Evolutionary conservation across 2,113 vertebrate genomes (phyloP).

Genomic region (Erinaceus europaeus): DNA sequence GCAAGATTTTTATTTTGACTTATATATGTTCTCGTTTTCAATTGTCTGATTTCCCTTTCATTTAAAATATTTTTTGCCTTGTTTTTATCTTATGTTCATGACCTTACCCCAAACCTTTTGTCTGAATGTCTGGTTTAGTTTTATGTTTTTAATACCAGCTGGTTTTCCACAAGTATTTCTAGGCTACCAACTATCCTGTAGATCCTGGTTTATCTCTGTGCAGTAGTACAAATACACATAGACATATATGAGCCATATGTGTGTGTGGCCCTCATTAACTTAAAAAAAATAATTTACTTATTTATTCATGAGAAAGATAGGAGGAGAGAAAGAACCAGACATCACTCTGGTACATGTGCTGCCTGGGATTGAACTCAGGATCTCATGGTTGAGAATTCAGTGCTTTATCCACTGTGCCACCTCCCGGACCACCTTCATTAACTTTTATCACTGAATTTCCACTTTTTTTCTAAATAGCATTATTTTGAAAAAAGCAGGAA

Average conservation of each 20-base stretch:
- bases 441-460: too few relatives aligned
- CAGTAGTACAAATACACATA: too few relatives aligned
- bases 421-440: too few relatives aligned
- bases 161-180: background rate
- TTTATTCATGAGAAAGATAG: too few relatives aligned
- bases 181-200: background rate
- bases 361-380: too few relatives aligned
- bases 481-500: background rate
- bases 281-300: too few relatives aligned
- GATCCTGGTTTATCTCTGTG: background rate
- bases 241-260: too few relatives aligned
- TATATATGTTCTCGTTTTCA: background rate
- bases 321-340: too few relatives aligned
- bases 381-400: too few relatives aligned
- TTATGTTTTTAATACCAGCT: background rate
- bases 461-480: too few relatives aligned
- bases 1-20: background rate
- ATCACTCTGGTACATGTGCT: too few relatives aligned
- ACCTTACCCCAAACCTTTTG: background rate
- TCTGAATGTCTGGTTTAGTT: background rate
- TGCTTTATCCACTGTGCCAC: too few relatives aligned
- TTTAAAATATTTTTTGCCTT: background rate
- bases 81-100: background rate
- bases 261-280: background rate
- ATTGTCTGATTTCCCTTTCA: background rate